A percentile compares a stretch with the other conserved stretches of the same genome.
Conservation (phyloP, 2,113 vertebrate species). For the Turnix velox region DNA sequence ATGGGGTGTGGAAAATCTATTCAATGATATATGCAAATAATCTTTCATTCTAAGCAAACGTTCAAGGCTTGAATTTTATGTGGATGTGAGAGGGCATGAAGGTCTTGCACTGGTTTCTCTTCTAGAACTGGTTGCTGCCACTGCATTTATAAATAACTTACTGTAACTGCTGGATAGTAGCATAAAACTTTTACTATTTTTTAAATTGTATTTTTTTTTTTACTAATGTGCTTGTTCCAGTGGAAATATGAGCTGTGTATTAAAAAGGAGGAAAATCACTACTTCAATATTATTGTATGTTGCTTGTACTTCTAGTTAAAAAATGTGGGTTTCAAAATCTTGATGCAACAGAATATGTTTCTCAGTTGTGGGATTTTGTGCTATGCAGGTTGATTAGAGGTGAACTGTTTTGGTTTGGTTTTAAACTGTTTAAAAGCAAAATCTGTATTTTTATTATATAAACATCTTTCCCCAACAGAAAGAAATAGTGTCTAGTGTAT, state of each 20-base stretch:
- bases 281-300: neutral
- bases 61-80: neutral
- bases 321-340: neutral
- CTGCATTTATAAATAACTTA: neutral
- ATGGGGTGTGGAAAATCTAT: neutral
- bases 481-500: neutral
- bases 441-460: neutral
- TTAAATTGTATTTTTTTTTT: neutral
- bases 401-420: neutral
- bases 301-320: neutral
- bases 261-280: neutral
- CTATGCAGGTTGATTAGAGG: neutral
- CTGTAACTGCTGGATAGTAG: neutral
- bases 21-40: neutral
- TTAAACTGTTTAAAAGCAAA: neutral
- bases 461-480: neutral
- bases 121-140: neutral
- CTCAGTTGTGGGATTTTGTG: neutral
- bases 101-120: neutral
- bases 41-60: neutral
- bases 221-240: neutral
- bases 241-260: neutral
- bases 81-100: neutral
- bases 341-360: neutral
- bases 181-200: neutral